phyloP scores from a whole-genome alignment of 2,797 vertebrate species.

The Neopelma chrysocephalum region DNA sequence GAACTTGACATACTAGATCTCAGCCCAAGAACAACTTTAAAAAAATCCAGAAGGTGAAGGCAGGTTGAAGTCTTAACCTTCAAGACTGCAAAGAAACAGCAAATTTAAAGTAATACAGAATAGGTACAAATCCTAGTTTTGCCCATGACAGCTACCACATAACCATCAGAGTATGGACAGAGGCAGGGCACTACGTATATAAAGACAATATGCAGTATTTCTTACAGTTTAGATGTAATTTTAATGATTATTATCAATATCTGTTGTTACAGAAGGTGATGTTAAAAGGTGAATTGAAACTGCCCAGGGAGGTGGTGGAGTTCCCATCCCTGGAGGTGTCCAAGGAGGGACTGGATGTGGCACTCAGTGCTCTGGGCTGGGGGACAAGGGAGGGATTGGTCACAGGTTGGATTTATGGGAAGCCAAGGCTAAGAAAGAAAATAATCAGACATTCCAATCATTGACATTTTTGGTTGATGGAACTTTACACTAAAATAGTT shows the following conservation, averaged over 20 bases:
- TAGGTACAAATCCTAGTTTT: background rate
- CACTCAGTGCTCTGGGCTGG: background rate
- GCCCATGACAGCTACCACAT: background rate
- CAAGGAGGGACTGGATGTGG: rapidly evolving
- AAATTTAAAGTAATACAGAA: background rate
- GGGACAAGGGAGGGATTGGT: background rate
- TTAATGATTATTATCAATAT: background rate
- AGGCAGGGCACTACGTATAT: background rate
- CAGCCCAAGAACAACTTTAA: conserved; percentile 29
- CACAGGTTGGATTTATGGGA: background rate
- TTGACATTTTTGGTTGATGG: background rate
- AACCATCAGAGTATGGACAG: background rate
- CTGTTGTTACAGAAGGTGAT: background rate
- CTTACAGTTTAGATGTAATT: background rate
- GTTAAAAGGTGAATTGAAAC: background rate
- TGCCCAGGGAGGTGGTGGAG: background rate
- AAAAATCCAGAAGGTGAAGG: background rate
- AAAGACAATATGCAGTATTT: background rate
- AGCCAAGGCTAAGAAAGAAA: background rate
- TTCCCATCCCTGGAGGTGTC: background rate
- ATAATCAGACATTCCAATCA: background rate
- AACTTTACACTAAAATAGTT: background rate
- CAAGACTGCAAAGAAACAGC: background rate
- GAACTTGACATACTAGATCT: conserved; percentile 46
- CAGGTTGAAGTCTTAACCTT: background rate